Evolutionary conservation across 2,888 invertebrate genomes (phyloP), one percentile per base, ranked within the genome.

Genomic region (Neoitamus cyanurus): DNA sequence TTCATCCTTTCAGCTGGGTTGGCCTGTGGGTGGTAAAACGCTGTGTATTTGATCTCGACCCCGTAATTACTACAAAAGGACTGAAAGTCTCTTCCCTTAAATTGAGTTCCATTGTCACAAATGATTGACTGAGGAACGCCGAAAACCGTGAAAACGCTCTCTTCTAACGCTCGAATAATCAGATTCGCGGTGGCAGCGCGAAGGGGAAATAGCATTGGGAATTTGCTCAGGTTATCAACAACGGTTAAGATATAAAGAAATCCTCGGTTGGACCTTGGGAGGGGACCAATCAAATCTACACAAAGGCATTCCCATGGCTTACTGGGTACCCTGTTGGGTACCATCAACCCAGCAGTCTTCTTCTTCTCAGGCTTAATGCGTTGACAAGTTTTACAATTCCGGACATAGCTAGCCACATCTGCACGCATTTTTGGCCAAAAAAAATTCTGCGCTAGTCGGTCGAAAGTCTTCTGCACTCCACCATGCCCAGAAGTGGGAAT

Each of bases 181-280:
- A n/a, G n/a, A n/a, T n/a, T n/a, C n/a, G n/a, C n/a, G n/a, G n/a
- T 85, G 1, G 82, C 80, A 0, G 84, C 30, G 13, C 84, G 78
- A n/a, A 86, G 11, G 2, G 86, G 83, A 58, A 84, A 85, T 7
- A 86, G 82, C 36, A 84, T 36, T 3, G 84, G 68, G 13, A 85
- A 85, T 58, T 86, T 86, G 0, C 84, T 48, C 11, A 86, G 85
- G n/a, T 72, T 75, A 7, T 83, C 84, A 0, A 72, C 83, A 1
- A 84, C 83, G 3, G 84, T 84, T 2, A 86, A 37, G 2, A 84
- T 83, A 9, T 83, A 84, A 0, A 25, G 20, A 31, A 73, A 80
- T 0, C 85, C 84, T 48, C 42, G 69, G 11, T 37, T 85, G 0
- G 86, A 84, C 6, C 77, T 25, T 2, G 84, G 84, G 3, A 86